phyloP scores from a whole-genome alignment of 2,797 vertebrate species.

The Iguana delicatissima region DNA sequence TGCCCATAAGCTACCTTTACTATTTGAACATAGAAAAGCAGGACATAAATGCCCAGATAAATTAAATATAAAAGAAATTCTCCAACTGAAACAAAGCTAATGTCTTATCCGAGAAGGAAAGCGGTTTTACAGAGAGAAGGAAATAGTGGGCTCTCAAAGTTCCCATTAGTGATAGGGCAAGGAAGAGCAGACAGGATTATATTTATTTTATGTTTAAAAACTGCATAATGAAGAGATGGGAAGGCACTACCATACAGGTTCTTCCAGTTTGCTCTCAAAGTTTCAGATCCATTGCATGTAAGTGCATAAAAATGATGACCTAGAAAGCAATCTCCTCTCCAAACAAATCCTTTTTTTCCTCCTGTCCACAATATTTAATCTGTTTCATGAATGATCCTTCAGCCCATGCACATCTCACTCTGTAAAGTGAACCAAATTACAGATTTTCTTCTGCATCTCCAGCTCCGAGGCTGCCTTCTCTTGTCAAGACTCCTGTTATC shows the following conservation, averaged over 20 bases:
- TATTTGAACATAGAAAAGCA: not conserved
- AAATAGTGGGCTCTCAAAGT: not conserved
- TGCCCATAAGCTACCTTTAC: not conserved
- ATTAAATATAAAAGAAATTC: not conserved
- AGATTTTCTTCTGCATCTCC: conserved; percentile 25
- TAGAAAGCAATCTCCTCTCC: not conserved
- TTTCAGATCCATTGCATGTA: not conserved
- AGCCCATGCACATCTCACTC: not conserved
- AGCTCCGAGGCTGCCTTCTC: conserved; percentile 37
- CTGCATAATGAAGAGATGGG: not conserved
- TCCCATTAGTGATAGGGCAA: too few relatives aligned
- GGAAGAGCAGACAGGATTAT: not conserved
- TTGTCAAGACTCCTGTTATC: conserved; percentile 50
- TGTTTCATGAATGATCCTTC: not conserved
- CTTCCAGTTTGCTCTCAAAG: not conserved
- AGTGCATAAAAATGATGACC: not conserved
- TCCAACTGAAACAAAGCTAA: not conserved
- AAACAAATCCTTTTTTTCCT: not conserved
- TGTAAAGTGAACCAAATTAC: not conserved
- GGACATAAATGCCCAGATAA: not conserved
- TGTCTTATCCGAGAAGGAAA: not conserved
- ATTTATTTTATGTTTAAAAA: not conserved
- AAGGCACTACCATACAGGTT: not conserved
- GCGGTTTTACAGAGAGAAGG: not conserved
- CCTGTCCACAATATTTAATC: not conserved